Evolutionary conservation across 2,888 invertebrate genomes (phyloP).

Genomic region (Heterodera filipjevi): DNA sequence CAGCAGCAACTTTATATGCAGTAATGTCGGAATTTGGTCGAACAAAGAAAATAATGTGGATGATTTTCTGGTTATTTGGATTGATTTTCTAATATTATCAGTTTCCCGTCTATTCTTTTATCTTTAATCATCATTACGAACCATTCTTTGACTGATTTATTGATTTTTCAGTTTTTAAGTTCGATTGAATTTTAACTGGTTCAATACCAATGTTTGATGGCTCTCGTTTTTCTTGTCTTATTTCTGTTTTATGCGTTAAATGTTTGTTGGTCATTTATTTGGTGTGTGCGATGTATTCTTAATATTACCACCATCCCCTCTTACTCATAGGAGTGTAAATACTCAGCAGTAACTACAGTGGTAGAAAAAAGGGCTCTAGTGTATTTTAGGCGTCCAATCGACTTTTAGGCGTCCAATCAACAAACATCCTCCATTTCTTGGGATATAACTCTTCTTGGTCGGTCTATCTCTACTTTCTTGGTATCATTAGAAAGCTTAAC

Average conservation of each 20-base stretch:
- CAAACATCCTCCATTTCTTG: too few relatives aligned
- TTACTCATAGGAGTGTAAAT: too few relatives aligned
- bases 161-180: conserved; percentile 3
- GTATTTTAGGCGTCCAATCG: too few relatives aligned
- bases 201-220: neutral
- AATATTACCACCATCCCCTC: too few relatives aligned
- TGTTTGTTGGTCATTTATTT: conserved; percentile 1
- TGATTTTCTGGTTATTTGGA: conserved; percentile 6
- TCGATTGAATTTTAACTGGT: neutral
- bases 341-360: too few relatives aligned
- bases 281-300: neutral
- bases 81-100: conserved; percentile 19
- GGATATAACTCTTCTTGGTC: too few relatives aligned
- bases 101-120: neutral
- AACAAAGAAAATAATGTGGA: neutral
- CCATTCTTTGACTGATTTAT: conserved; percentile 7
- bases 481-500: too few relatives aligned
- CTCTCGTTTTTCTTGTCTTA: conserved; percentile 2
- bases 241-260: conserved; percentile 15
- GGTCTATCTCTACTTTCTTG: too few relatives aligned
- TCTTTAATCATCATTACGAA: neutral
- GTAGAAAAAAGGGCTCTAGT: too few relatives aligned
- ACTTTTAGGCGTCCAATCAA: too few relatives aligned
- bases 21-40: neutral
- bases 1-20: conserved; percentile 35